These are phyloP conservation scores for Scarus forsteni DNA, from an alignment of 2,797 vertebrate species.

Conservation along the genomic window DNA sequence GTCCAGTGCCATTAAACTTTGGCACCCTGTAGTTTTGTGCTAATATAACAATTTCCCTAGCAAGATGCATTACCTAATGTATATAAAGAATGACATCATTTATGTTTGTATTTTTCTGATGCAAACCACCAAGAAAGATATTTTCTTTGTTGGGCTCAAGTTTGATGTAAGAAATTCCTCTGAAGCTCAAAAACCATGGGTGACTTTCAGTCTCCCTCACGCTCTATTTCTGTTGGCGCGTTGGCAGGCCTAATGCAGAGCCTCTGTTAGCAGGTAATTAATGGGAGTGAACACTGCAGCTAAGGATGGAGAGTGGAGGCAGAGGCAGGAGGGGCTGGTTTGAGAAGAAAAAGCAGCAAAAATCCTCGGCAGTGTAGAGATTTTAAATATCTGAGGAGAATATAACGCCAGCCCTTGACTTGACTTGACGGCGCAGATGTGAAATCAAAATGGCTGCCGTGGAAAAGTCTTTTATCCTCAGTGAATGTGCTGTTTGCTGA, in stretches of 20 bases:
- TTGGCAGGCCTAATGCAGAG: slow-evolving; percentile 63
- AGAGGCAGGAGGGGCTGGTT: slow-evolving; percentile 37
- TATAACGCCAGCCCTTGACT: slow-evolving; percentile 47
- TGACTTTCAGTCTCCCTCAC: slow-evolving; percentile 23
- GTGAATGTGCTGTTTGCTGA: slow-evolving; percentile 75
- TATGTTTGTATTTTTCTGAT: too few relatives aligned
- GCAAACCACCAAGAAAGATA: too few relatives aligned
- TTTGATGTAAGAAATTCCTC: slow-evolving; percentile 37
- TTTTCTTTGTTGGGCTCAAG: too few relatives aligned
- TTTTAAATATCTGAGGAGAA: slow-evolving; percentile 36
- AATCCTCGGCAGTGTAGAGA: slow-evolving; percentile 37
- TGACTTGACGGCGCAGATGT: slow-evolving; percentile 62
- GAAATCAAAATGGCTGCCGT: slow-evolving; percentile 82
- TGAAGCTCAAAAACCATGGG: slow-evolving; percentile 41
- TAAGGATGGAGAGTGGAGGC: slow-evolving; percentile 40
- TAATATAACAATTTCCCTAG: too few relatives aligned
- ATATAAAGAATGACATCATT: too few relatives aligned
- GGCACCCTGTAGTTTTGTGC: too few relatives aligned
- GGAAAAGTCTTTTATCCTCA: slow-evolving; percentile 67
- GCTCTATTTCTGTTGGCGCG: slow-evolving; percentile 49
- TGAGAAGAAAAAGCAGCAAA: slow-evolving; percentile 1
- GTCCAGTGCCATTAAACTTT: too few relatives aligned
- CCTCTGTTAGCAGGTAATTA: slow-evolving; percentile 73
- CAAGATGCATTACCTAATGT: too few relatives aligned
- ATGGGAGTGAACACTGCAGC: slow-evolving; percentile 57